Percentiles rank a stretch among this genome's conserved stretches.
phyloP scores from a whole-genome alignment of 2,797 vertebrate genomes.

The Discoglossus pictus region DNA sequence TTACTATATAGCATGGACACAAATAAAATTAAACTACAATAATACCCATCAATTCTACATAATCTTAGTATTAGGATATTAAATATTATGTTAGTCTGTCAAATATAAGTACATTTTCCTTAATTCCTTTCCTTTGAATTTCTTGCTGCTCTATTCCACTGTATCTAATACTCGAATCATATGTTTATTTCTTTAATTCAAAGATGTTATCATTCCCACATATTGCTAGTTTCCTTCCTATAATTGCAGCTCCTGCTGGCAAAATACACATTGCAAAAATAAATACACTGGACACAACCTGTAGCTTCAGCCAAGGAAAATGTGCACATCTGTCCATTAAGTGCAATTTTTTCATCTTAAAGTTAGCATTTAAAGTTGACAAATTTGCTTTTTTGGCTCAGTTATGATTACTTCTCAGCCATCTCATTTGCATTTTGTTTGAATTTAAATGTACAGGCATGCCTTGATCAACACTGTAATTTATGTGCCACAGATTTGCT shows the following conservation, averaged over 20 bases:
- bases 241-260: conserved; percentile 29
- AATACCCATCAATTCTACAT: no score
- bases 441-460: background rate
- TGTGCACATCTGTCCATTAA: background rate
- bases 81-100: no score
- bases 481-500: conserved; percentile 3
- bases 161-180: background rate
- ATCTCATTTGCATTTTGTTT: background rate
- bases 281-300: conserved; percentile 25
- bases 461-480: conserved; percentile 4
- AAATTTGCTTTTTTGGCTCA: background rate
- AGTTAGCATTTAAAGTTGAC: background rate
- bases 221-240: background rate
- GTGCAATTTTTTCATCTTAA: background rate
- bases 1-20: no score
- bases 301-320: background rate
- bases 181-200: conserved; percentile 30
- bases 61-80: no score
- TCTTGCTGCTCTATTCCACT: background rate
- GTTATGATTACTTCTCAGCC: background rate
- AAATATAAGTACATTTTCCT: no score
- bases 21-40: no score
- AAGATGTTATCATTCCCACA: conserved; percentile 32
- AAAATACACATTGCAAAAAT: conserved; percentile 15
- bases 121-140: no score